Base-by-base conservation (phyloP, 2,113 vertebrate genomes). In the Cyanoramphus novaezelandiae region DNA sequence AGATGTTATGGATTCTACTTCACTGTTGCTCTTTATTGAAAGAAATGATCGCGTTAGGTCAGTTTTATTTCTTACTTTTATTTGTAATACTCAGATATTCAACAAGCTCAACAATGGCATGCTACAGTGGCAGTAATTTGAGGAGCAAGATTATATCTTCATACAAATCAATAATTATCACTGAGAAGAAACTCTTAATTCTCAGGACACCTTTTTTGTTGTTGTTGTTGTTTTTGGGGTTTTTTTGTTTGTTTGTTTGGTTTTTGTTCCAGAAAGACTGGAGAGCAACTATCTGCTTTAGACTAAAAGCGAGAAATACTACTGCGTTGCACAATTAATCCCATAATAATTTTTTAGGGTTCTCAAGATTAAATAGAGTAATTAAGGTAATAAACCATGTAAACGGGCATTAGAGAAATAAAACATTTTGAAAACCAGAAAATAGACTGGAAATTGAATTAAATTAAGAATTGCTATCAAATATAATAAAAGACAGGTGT, bases 401-500 rank as follows among this genome's bases (percentile, higher is more conserved):
- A 96, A 97, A 80, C 79, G 70, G 68, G 13, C 82, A 97, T 95
- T 93, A 86, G 70, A 95, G 88, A 95, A 96, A 90, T 79, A 95
- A 93, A 97, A 75, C 21, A 69, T 84, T 82, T 91, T 57, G 31
- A 90, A 97, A 93, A 82, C 81, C 64, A 37, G 29, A 62, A 85
- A 92, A 95, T 31, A 72, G 65, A 69, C 14, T 62, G 27, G 35
- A 85, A 97, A 92, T 87, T 68, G 93, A 95, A 95, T 81, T 2
- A 93, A 96, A 96, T 97, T 94, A 97, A 95, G 65, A 93, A 90
- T 90, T 95, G 17, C 37, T 89, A 88, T 90, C n/a, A 93, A 94
- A 92, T 87, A 82, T 95, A 97, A 96, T 97, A 97, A 95, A 96
- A 96, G 90, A 95, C 97, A 98, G 95, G 95, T 97, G 97, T 96